A percentile compares a stretch with the other conserved stretches of the same genome.
Evolutionary conservation across 2,888 invertebrate species (phyloP).

Genomic region (Venusia cambrica): DNA sequence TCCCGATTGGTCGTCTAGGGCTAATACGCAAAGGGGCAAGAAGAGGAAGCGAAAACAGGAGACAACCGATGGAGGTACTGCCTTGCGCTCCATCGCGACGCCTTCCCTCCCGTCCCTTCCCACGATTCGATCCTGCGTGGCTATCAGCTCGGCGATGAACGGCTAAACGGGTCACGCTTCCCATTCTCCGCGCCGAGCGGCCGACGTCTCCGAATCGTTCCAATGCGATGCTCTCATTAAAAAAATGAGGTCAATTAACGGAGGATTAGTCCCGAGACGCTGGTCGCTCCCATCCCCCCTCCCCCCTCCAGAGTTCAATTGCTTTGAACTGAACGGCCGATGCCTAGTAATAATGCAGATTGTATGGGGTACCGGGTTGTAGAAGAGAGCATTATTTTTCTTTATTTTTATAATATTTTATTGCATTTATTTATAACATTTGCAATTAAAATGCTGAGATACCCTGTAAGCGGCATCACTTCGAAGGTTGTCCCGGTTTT

Average conservation of each 20-base stretch:
- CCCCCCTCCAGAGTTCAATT: conserved; percentile 59
- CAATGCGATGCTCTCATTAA: conserved; percentile 53
- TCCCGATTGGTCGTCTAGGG: conserved; percentile 99
- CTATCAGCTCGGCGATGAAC: conserved; percentile 16
- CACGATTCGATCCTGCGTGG: conserved; percentile 19
- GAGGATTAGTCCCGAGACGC: conserved; percentile 68
- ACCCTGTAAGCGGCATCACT: conserved; percentile 75
- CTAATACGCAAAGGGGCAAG: conserved; percentile 99
- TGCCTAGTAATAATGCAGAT: conserved; percentile 68
- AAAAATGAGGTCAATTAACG: conserved; percentile 74
- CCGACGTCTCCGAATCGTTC: conserved; percentile 51
- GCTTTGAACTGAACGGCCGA: conserved; percentile 65
- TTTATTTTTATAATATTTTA: conserved; percentile 71
- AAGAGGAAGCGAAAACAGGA: conserved; percentile 99
- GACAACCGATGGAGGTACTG: conserved; percentile 97
- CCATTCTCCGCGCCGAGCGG: conserved; percentile 48
- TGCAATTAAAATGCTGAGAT: conserved; percentile 59
- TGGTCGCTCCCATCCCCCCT: conserved; percentile 51
- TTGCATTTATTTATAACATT: conserved; percentile 77
- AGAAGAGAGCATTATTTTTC: conserved; percentile 65
- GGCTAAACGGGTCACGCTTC: conserved; percentile 44
- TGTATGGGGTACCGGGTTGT: conserved; percentile 79
- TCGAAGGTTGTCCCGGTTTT: conserved; percentile 83
- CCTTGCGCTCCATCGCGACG: conserved; percentile 73
- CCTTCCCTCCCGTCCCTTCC: conserved; percentile 24